A percentile compares a stretch with the other conserved stretches of the same genome.
Conservation (phyloP, 2,113 vertebrate species). For the Gobio gobio region DNA sequence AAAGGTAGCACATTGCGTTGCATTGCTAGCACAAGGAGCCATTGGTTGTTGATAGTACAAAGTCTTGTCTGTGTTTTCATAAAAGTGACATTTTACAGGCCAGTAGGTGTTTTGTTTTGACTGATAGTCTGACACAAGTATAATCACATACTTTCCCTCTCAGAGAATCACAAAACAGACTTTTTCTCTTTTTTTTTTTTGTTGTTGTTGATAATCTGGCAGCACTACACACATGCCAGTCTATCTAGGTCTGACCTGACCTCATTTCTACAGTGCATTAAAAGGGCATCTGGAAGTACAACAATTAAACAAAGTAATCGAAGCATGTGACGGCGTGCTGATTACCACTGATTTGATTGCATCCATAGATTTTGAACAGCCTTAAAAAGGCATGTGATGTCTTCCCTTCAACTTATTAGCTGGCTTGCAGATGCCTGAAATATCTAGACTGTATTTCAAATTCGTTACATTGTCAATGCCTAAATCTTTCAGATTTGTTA, state of each 20-base stretch:
- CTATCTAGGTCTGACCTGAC: conserved; percentile 53
- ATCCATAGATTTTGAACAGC: conserved; percentile 57
- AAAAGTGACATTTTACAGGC: conserved; percentile 11
- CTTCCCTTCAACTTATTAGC: conserved; percentile 54
- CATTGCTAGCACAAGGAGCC: background rate
- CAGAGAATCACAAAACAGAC: conserved; percentile 51
- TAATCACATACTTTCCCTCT: conserved; percentile 14
- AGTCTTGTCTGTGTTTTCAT: conserved; percentile 14
- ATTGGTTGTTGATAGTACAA: background rate
- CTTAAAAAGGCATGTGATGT: conserved; percentile 63
- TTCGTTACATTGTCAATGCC: background rate
- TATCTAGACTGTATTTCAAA: background rate
- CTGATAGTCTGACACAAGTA: conserved; percentile 21
- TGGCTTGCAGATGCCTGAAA: conserved; percentile 49
- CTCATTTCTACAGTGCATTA: conserved; percentile 36
- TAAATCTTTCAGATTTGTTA: conserved; percentile 32
- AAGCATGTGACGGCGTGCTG: conserved; percentile 62
- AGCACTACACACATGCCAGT: conserved; percentile 46
- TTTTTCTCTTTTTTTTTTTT: background rate
- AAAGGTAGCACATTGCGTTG: background rate
- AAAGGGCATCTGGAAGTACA: conserved; percentile 52
- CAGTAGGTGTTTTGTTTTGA: conserved; percentile 18
- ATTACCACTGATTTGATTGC: conserved; percentile 67
- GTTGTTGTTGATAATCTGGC: conserved; percentile 15
- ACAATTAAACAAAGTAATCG: conserved; percentile 65